Evolutionary conservation across 2,797 vertebrate species (phyloP).

Genomic region (Odontamblyopus rebecca): DNA sequence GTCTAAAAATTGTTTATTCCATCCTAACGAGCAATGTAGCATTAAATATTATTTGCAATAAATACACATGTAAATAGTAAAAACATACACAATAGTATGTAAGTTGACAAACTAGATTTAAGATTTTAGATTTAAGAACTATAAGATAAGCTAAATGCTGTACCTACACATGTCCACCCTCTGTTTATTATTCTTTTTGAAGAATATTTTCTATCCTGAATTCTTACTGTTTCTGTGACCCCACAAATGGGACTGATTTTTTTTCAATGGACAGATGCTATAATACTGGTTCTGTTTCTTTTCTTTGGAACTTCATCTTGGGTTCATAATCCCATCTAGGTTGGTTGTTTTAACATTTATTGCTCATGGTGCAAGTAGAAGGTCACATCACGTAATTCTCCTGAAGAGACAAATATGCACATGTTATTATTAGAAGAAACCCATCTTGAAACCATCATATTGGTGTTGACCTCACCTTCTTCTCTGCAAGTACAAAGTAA

Average conservation of each 20-base stretch:
- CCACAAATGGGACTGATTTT: background rate
- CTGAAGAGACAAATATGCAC: slow-evolving; percentile 32
- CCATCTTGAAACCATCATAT: background rate
- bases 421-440: background rate
- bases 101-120: background rate
- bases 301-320: background rate
- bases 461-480: slow-evolving; percentile 80
- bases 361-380: background rate
- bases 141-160: background rate
- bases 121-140: background rate
- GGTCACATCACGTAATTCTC: slow-evolving; percentile 55
- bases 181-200: background rate
- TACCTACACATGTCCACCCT: background rate
- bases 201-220: background rate
- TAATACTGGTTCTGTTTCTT: background rate
- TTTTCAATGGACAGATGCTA: background rate
- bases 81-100: background rate
- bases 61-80: background rate
- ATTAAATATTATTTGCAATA: background rate
- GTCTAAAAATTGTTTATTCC: background rate
- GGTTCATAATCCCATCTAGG: background rate
- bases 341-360: background rate
- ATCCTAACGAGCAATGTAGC: background rate
- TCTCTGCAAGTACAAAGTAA: slow-evolving; percentile 86
- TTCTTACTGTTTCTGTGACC: background rate